phyloP scores from a whole-genome alignment of 2,797 vertebrate species.

The Crenichthys baileyi region DNA sequence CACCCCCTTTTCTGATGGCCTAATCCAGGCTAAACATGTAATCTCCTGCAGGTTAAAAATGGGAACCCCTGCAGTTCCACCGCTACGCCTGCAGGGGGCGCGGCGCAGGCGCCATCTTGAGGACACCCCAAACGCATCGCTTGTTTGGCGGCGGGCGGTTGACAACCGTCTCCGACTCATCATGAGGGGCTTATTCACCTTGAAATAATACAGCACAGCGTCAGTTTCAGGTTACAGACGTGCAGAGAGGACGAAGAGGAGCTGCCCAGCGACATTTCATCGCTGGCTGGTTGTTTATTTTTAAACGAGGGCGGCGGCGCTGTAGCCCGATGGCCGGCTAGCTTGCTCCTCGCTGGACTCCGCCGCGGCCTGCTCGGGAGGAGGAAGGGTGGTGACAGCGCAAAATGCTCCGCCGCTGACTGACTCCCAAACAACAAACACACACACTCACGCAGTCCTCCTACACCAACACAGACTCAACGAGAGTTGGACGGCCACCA shows the following conservation, averaged over 20 bases:
- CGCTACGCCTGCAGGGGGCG: constrained; percentile 38
- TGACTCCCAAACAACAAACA: constrained; percentile 52
- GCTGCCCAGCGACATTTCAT: constrained; percentile 11
- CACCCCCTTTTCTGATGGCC: neutral
- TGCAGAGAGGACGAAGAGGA: constrained; percentile 14
- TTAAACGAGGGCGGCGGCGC: constrained; percentile 30
- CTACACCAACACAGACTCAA: constrained; percentile 52
- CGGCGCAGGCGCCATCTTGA: constrained; percentile 79
- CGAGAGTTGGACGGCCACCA: constrained; percentile 59
- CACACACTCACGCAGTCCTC: constrained; percentile 31
- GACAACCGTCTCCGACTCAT: constrained; percentile 72
- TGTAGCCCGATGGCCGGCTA: constrained; percentile 74
- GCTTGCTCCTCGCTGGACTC: constrained; percentile 63
- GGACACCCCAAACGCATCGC: constrained; percentile 68
- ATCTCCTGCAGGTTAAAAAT: neutral
- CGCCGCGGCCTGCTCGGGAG: constrained; percentile 76
- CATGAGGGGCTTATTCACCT: constrained; percentile 69
- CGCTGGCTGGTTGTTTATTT: constrained; percentile 4
- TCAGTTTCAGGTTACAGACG: constrained; percentile 12
- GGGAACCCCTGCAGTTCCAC: constrained; percentile 38
- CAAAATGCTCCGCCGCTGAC: constrained; percentile 79
- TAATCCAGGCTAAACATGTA: constrained; percentile 9
- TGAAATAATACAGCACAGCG: constrained; percentile 42
- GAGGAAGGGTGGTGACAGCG: constrained; percentile 82
- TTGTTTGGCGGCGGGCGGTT: constrained; percentile 44